phyloP scores from a whole-genome alignment of 2,888 invertebrate genomes.

The Stegana nigrithorax region DNA sequence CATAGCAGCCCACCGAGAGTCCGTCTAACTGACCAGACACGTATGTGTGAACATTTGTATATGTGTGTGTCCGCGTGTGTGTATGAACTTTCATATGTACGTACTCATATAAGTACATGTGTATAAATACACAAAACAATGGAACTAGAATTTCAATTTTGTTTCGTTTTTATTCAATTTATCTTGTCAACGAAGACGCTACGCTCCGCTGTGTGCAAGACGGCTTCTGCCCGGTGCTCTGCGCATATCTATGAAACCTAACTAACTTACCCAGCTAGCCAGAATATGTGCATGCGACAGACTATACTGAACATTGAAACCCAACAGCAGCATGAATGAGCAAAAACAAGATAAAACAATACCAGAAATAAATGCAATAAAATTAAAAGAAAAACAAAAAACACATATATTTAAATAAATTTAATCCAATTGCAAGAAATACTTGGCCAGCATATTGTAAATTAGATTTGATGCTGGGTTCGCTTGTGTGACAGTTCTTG shows the following conservation, averaged over 20 bases:
- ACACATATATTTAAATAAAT: constrained; percentile 61
- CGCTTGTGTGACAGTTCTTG: neutral
- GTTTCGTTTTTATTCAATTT: neutral
- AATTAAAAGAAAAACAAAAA: constrained; percentile 17
- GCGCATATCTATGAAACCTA: neutral
- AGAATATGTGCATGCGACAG: neutral
- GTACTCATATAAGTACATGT: neutral
- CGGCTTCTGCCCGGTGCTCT: neutral
- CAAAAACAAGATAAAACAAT: constrained; percentile 31
- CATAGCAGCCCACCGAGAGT: neutral
- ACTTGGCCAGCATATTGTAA: constrained; percentile 40
- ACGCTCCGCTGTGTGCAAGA: neutral
- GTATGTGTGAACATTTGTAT: neutral
- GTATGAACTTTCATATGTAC: no score
- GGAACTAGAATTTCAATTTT: constrained; percentile 4
- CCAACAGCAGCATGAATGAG: no score
- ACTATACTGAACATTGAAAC: neutral
- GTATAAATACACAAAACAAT: neutral
- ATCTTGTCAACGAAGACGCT: no score
- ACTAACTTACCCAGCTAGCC: neutral
- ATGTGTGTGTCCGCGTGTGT: no score
- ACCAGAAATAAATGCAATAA: neutral
- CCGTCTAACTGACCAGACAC: neutral
- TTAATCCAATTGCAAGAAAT: constrained; percentile 58
- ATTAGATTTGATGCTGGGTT: constrained; percentile 42